phyloP scores from a whole-genome alignment of 2,888 invertebrate species.

The Oscheius sp. region DNA sequence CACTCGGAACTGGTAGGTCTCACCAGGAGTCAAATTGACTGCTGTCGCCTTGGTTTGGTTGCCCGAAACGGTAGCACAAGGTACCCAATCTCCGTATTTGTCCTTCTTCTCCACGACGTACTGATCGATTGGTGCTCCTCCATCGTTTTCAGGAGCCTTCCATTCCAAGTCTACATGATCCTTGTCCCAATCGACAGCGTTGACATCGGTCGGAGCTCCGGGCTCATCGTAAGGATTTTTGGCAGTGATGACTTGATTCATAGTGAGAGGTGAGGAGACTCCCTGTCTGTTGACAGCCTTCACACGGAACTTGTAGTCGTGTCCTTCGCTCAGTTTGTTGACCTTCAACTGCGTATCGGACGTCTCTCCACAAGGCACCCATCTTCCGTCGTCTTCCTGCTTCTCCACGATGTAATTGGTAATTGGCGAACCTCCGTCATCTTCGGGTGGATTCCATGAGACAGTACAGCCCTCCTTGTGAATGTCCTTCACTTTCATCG shows the following conservation, averaged over 20 bases:
- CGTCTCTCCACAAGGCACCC: conserved; percentile 73
- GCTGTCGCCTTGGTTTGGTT: conserved; percentile 80
- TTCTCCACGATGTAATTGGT: conserved; percentile 93
- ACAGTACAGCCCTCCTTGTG: conserved; percentile 89
- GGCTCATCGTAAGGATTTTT: conserved; percentile 85
- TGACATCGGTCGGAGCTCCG: conserved; percentile 72
- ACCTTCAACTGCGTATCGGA: conserved; percentile 75
- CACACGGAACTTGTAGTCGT: conserved; percentile 93
- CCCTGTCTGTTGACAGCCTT: conserved; percentile 93
- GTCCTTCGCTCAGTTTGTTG: conserved; percentile 88
- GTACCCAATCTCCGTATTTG: conserved; percentile 72
- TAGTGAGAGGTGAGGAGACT: conserved; percentile 86
- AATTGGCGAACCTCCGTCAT: conserved; percentile 93
- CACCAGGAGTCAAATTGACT: conserved; percentile 87
- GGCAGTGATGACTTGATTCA: conserved; percentile 87
- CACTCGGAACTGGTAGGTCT: conserved; percentile 86
- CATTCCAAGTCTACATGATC: conserved; percentile 95
- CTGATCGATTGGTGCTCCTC: conserved; percentile 84
- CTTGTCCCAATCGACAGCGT: conserved; percentile 90
- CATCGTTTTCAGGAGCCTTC: conserved; percentile 91
- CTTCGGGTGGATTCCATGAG: conserved; percentile 84
- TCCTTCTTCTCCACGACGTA: conserved; percentile 74
- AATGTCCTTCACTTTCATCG: conserved; percentile 85
- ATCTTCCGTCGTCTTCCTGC: conserved; percentile 73
- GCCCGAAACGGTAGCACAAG: conserved; percentile 70